Base-by-base conservation (phyloP, 2,888 invertebrate species). In the Drosophila recens region DNA sequence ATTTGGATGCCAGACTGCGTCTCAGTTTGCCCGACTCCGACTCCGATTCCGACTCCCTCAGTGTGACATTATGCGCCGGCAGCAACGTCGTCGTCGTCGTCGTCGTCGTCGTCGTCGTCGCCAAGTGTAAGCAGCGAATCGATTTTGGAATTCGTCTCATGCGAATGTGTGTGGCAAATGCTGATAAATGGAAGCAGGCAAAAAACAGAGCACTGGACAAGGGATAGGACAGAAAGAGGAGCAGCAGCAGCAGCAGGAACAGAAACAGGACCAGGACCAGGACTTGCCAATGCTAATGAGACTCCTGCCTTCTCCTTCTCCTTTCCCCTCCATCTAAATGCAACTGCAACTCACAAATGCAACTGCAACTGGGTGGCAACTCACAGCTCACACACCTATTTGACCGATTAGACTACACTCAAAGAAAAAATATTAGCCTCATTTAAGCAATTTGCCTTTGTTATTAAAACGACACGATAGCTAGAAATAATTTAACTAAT, bases 91-190 rank as follows among this genome's bases (percentile, higher is more conserved):
- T 40, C 69, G 76, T 40, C 69, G 76, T 40, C 69, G 76, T 23
- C 23, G 69, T 73, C 40, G 42, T 40, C 69, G 76, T 40, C 69
- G 76, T 23, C 23, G 69, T 73, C 40, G 42, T 40, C 69, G 76
- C 80, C 53, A 79, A 79, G 75, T 78, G 77, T 72, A 70, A 81
- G 67, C 76, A 77, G 69, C 75, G 80, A 90, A 90, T 90, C 90
- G 90, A 90, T 90, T 90, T 90, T 84, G 72, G 74, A 84, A 90
- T 90, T 90, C 89, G 90, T 90, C 90, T 89, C 89, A 81, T 83
- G 77, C 80, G 89, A 79, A 66, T 89, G 90, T 90, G 90, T 90
- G 90, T 89, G 90, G 83, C 85, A 90, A 90, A 90, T 85, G 88
- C 90, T 90, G 89, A 88, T 89, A 87, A 90, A 89, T 89, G 80